Evolutionary conservation across 1,140 invertebrate species (phyloP), one percentile per base, ranked within the genome.

Genomic region (Heterodera carotae): DNA sequence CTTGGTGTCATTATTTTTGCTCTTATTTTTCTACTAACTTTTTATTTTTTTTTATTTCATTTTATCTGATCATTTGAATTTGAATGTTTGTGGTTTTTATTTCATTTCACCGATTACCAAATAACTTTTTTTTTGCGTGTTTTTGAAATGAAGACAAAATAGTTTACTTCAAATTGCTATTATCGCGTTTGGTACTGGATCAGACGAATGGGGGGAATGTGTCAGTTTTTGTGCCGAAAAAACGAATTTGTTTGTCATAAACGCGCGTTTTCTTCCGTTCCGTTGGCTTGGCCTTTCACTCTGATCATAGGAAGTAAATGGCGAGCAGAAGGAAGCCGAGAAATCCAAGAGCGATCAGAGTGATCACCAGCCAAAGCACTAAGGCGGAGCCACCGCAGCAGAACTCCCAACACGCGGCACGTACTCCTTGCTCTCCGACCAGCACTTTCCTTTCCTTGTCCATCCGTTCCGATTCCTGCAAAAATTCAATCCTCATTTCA

Each of bases 361-460:
- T 62, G 64, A 74, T 64, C 39, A 74, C 72, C 36, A 74, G 72
- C 72, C 72, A 74, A 34, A 74, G 72, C 25, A 74, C 18, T 27
- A 74, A 25, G 59, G 72, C 72, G 22, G 72, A 74, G 36, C 72
- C 72, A 6, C 72, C 72, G 64, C 72, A 74, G 36, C 72, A 74
- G 34, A 74, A 74, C 25, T 74, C 72, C 33, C 72, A 74, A 25
- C 56, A 74, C 27, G 72, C 64, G 64, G 36, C 56, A 3, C 72
- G 27, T n/a, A 74, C 15, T 62, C 31, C 64, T 6, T 34, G 39
- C 64, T 74, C 72, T 10, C 72, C 72, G 25, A 64, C 43, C 64
- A 74, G 34, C 33, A 74, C 6, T 62, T 33, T 64, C 64, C 64
- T 59, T 62, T 74, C 59, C 29, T 74, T 74, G n/a, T 74, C 72